Conservation (phyloP, 2,888 invertebrate species). For the Coenonympha glycerion region DNA sequence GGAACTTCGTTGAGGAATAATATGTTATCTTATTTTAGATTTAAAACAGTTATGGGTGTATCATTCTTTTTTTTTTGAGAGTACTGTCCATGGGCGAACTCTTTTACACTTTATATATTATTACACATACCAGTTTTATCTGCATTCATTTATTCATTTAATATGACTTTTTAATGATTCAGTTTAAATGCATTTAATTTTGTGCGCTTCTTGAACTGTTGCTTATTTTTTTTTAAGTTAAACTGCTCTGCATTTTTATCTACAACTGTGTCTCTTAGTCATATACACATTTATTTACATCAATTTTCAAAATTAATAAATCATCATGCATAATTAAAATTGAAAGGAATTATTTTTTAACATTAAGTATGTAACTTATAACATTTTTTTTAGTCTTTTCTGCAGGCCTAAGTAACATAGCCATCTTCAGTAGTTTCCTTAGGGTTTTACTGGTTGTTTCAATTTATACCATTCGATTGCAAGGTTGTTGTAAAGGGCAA, state of each 20-base stretch:
- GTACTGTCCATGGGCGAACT: too few relatives aligned
- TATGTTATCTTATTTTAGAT: too few relatives aligned
- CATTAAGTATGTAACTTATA: slow-evolving; percentile 1
- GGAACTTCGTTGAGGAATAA: too few relatives aligned
- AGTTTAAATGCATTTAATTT: slow-evolving; percentile 23
- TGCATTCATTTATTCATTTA: slow-evolving; percentile 19
- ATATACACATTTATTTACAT: slow-evolving; percentile 34
- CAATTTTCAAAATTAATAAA: slow-evolving; percentile 22
- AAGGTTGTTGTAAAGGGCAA: too few relatives aligned
- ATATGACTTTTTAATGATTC: slow-evolving; percentile 19
- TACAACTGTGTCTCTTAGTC: slow-evolving; percentile 46
- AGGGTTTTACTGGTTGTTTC: too few relatives aligned
- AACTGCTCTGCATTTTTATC: slow-evolving; percentile 70
- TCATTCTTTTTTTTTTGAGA: too few relatives aligned
- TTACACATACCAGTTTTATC: slow-evolving; percentile 20
- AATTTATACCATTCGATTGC: too few relatives aligned
- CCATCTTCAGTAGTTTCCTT: background rate
- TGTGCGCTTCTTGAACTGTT: slow-evolving; percentile 37
- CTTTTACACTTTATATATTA: too few relatives aligned
- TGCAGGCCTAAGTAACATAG: background rate
- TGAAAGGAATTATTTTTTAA: slow-evolving; percentile 15
- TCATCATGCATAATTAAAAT: slow-evolving; percentile 18
- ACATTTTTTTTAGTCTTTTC: background rate
- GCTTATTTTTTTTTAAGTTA: slow-evolving; percentile 44
- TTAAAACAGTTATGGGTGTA: too few relatives aligned